Percentiles rank a stretch among this genome's conserved stretches.
Conservation (phyloP, 2,113 vertebrate genomes). For the Scortum barcoo region DNA sequence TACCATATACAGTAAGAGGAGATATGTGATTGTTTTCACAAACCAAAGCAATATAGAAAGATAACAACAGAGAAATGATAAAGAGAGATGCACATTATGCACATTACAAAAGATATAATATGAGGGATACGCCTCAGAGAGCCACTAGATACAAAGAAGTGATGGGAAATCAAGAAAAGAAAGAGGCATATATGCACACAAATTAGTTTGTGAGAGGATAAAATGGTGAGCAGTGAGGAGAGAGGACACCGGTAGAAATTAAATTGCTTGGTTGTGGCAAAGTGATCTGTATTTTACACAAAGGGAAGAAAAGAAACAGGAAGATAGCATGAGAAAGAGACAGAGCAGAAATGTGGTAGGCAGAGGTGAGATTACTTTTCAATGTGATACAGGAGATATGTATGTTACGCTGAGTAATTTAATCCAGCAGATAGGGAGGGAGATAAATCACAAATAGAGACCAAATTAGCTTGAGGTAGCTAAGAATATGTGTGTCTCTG, state of each 20-base stretch:
- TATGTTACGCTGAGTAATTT: constrained; percentile 55
- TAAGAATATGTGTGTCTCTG: neutral
- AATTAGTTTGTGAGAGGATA: constrained; percentile 57
- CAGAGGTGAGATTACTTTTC: constrained; percentile 58
- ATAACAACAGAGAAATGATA: constrained; percentile 24
- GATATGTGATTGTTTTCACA: constrained; percentile 30
- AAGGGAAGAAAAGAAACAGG: constrained; percentile 11
- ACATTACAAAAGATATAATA: constrained; percentile 20
- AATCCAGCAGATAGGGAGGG: constrained; percentile 36
- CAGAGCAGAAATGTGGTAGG: constrained; percentile 32
- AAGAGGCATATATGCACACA: constrained; percentile 27
- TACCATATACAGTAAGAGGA: constrained; percentile 2
- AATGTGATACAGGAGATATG: constrained; percentile 56
- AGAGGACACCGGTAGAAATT: constrained; percentile 38
- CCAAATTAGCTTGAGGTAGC: constrained; percentile 34
- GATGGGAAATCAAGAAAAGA: constrained; percentile 27
- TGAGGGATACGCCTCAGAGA: constrained; percentile 1
- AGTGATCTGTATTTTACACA: constrained; percentile 4
- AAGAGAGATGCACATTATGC: constrained; percentile 41
- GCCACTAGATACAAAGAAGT: constrained; percentile 38
- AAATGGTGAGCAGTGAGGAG: constrained; percentile 10
- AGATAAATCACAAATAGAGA: constrained; percentile 52
- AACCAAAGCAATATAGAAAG: constrained; percentile 26
- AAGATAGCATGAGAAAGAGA: neutral
- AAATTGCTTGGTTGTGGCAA: constrained; percentile 35